These are phyloP conservation scores for Norana najaformis DNA, from an alignment of 2,888 invertebrate species.

Conservation along the genomic window DNA sequence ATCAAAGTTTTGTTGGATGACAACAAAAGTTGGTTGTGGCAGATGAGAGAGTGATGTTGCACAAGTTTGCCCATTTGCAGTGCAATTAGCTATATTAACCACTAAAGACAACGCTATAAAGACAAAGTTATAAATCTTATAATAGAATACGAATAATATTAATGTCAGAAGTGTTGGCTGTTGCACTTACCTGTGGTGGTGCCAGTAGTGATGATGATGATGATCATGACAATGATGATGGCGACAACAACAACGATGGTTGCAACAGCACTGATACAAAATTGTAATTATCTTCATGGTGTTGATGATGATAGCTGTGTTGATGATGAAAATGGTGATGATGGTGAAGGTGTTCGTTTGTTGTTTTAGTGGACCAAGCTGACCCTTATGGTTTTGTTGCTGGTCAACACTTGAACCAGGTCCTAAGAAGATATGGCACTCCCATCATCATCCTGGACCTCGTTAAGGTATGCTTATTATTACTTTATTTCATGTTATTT, in stretches of 20 bases:
- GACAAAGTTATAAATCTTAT: too few relatives aligned
- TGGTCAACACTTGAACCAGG: constrained; percentile 64
- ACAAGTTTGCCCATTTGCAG: too few relatives aligned
- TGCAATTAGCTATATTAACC: too few relatives aligned
- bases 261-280: neutral
- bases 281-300: neutral
- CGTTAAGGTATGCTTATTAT: constrained; percentile 70
- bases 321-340: neutral
- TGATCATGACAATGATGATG: neutral
- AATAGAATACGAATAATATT: too few relatives aligned
- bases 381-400: constrained; percentile 62
- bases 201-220: neutral
- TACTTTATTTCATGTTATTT: neutral
- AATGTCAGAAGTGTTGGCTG: neutral
- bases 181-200: neutral
- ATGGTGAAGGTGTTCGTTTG: neutral
- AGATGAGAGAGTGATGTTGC: too few relatives aligned
- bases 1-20: neutral
- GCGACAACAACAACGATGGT: neutral
- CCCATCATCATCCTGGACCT: constrained; percentile 89
- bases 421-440: constrained; percentile 74
- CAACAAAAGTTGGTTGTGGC: too few relatives aligned
- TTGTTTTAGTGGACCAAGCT: constrained; percentile 56
- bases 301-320: neutral
- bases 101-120: too few relatives aligned